Base-by-base conservation (phyloP, 2,113 vertebrate species). In the Cygnus buccinator region DNA sequence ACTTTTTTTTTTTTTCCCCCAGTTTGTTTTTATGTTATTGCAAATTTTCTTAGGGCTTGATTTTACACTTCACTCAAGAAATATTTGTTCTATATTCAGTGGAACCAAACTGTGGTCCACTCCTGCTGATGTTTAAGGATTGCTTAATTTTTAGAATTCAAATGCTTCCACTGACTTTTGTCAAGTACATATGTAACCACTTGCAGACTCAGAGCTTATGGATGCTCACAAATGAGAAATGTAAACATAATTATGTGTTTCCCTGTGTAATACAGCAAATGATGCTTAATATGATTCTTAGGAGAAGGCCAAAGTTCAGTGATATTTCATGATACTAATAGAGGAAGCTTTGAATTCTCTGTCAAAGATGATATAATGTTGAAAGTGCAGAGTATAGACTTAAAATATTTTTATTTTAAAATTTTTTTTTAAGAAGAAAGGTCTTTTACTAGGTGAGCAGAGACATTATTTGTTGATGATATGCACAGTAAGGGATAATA, bases 401-500 rank as follows among this genome's bases (percentile, higher is more conserved):
- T 77, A 17, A 43, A 39, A 28, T 58, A 6, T 31, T 16, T 92
- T 84, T 18, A 39, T 39, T 39, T 39, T 39, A 39, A 39, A 39
- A 37, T 35, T 39, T 16, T 92, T 84, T 18, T 92, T 86, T 33
- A 75, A 86, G 71, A 91, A 89, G 58, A 90, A 88, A 79, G 26
- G 22, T 15, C 23, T 77, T 96, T 93, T 85, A 39, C 76, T 79
- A 89, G 50, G 66, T 89, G 74, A 95, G 91, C 72, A 87, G 62
- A 71, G 44, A 75, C 29, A 31, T 94, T 85, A 83, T 96, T 97
- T 95, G 81, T 87, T 87, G 68, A 82, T 35, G 35, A 41, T 92
- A 71, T 90, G 67, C 82, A 86, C 48, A 62, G 88, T 70, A 67
- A 85, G 75, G 71, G 15, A 80, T 93, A 94, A 95, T 95, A 97